phyloP scores from a whole-genome alignment of 2,113 vertebrate genomes.

The Acrocephalus kingi region DNA sequence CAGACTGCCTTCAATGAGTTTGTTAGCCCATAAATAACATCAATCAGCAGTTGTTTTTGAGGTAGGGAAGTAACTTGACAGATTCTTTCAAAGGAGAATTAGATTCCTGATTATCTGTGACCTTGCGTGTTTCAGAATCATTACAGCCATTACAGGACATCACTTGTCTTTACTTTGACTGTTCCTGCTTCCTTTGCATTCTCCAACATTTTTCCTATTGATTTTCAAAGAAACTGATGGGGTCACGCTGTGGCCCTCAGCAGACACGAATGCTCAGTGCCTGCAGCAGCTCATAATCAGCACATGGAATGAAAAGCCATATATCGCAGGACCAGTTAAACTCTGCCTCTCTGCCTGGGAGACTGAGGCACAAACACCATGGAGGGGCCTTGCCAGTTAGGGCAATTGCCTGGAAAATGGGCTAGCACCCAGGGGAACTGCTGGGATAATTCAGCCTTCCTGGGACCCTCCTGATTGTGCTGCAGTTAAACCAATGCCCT shows the following conservation, averaged over 20 bases:
- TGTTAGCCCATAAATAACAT: conserved; percentile 61
- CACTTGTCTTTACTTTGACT: conserved; percentile 45
- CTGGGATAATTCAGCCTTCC: neutral
- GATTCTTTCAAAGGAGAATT: conserved; percentile 67
- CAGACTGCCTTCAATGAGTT: conserved; percentile 31
- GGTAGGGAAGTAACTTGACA: conserved; percentile 63
- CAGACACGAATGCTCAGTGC: neutral
- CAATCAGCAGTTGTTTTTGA: conserved; percentile 54
- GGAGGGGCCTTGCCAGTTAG: neutral
- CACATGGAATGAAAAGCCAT: neutral
- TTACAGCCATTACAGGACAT: conserved; percentile 59
- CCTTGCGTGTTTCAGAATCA: conserved; percentile 49
- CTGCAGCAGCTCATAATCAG: neutral
- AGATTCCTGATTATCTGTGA: conserved; percentile 68
- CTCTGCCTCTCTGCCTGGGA: neutral
- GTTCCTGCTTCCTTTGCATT: conserved; percentile 45
- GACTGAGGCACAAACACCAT: neutral
- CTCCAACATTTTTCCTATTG: conserved; percentile 33
- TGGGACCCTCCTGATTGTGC: neutral
- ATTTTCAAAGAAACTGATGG: conserved; percentile 52
- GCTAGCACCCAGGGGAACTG: neutral
- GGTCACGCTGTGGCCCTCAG: neutral
- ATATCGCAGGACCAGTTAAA: neutral
- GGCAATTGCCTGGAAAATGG: neutral
- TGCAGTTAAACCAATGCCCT: neutral